Evolutionary conservation across 2,113 vertebrate species (phyloP).

Genomic region (Sorex fumeus): DNA sequence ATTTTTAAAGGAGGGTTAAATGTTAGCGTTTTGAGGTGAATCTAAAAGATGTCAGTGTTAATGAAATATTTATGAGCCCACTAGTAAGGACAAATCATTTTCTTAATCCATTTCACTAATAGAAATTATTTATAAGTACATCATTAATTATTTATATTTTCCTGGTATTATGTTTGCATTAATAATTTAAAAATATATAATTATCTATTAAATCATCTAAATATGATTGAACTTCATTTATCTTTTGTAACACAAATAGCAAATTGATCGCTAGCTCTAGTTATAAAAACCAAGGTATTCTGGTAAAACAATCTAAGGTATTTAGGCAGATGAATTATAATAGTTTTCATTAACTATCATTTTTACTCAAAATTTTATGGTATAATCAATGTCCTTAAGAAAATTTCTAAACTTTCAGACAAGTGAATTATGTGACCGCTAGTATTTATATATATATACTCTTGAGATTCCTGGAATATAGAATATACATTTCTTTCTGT

Average conservation of each 20-base stretch:
- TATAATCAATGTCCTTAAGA: conserved; percentile 36
- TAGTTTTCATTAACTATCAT: conserved; percentile 16
- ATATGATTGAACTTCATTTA: conserved; percentile 89
- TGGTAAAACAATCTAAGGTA: conserved; percentile 54
- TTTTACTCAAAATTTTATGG: conserved; percentile 32
- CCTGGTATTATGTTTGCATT: conserved; percentile 90
- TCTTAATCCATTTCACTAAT: conserved; percentile 90
- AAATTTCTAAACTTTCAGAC: conserved; percentile 46
- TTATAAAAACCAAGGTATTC: conserved; percentile 76
- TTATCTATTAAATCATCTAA: conserved; percentile 91
- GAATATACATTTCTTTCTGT: conserved; percentile 7
- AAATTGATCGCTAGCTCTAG: conserved; percentile 84
- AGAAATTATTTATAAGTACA: conserved; percentile 92
- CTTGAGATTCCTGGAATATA: conserved; percentile 18
- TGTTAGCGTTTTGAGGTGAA: conserved; percentile 84
- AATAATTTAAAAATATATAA: conserved; percentile 90
- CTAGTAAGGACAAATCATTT: conserved; percentile 90
- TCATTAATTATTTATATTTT: conserved; percentile 91
- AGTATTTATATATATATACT: not conserved
- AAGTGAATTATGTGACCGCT: conserved; percentile 22
- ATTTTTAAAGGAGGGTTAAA: conserved; percentile 77
- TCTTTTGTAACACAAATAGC: conserved; percentile 89
- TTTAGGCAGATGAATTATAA: conserved; percentile 58
- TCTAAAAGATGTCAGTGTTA: conserved; percentile 84
- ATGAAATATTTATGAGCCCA: conserved; percentile 89